phyloP scores from a whole-genome alignment of 2,797 vertebrate genomes.

The Helicolenus hilgendorfi region DNA sequence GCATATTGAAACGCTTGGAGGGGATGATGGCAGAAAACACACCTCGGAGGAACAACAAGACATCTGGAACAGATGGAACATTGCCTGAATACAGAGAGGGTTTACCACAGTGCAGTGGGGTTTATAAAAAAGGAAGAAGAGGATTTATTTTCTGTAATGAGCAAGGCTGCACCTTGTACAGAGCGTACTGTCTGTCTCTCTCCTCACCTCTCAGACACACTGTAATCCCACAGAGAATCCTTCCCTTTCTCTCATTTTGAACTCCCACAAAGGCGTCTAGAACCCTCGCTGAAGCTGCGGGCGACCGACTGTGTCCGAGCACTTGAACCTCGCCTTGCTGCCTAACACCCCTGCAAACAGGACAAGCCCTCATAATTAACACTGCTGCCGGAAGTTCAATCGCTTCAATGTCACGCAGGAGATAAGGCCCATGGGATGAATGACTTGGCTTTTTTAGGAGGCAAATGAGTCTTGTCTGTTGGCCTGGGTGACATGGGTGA shows the following conservation, averaged over 20 bases:
- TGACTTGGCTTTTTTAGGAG: slow-evolving; percentile 9
- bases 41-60: slow-evolving; percentile 23
- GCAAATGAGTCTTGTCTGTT: slow-evolving; percentile 38
- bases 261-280: slow-evolving; percentile 5
- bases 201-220: slow-evolving; percentile 6
- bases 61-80: slow-evolving; percentile 21
- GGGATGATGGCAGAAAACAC: slow-evolving; percentile 14
- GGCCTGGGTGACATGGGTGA: neutral
- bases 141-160: slow-evolving; percentile 32
- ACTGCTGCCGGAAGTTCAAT: slow-evolving; percentile 11
- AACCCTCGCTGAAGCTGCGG: neutral
- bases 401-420: slow-evolving; percentile 1
- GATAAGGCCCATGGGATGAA: slow-evolving; percentile 21
- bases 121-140: slow-evolving; percentile 1
- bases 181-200: neutral
- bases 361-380: slow-evolving; percentile 27
- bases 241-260: slow-evolving; percentile 31
- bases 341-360: neutral
- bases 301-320: slow-evolving; percentile 23
- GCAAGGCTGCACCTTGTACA: neutral
- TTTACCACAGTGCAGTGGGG: neutral
- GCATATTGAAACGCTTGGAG: neutral
- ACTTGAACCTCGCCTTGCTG: slow-evolving; percentile 28
- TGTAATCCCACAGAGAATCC: slow-evolving; percentile 20
- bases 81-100: slow-evolving; percentile 40